Evolutionary conservation across 2,113 vertebrate species (phyloP).

Genomic region (Ptilorrhoa leucosticta): DNA sequence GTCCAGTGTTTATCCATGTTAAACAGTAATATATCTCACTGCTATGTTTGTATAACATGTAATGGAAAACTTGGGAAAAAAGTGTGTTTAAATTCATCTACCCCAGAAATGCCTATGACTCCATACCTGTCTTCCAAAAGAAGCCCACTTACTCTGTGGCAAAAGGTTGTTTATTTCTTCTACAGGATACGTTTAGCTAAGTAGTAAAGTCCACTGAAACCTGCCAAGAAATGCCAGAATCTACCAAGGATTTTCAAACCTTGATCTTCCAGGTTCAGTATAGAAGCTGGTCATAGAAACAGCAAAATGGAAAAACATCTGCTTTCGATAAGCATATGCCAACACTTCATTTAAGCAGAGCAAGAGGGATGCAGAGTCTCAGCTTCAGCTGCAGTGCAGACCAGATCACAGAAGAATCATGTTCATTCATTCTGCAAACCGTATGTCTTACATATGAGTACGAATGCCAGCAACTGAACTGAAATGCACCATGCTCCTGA

Average conservation of each 20-base stretch:
- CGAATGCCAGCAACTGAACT: not conserved
- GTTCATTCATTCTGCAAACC: not conserved
- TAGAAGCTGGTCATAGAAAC: not conserved
- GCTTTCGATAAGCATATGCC: not conserved
- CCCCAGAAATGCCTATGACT: not conserved
- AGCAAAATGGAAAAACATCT: not conserved
- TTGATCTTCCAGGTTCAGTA: not conserved
- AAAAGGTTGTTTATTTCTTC: not conserved
- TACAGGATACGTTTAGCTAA: not conserved
- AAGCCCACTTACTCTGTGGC: not conserved
- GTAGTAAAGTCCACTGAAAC: not conserved
- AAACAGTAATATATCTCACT: not conserved
- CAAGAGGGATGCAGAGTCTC: not conserved
- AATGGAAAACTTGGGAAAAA: not conserved
- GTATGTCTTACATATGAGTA: accelerated
- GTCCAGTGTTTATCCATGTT: not conserved
- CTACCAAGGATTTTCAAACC: not conserved
- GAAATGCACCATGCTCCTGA: not conserved
- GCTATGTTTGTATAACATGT: not conserved
- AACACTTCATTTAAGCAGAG: not conserved
- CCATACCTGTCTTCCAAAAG: not conserved
- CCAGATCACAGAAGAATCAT: not conserved
- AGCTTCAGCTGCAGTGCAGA: not conserved
- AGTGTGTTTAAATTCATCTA: not conserved
- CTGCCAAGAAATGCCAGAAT: not conserved